Conservation (phyloP, 1,140 invertebrate species). For the Drosophila asahinai region DNA sequence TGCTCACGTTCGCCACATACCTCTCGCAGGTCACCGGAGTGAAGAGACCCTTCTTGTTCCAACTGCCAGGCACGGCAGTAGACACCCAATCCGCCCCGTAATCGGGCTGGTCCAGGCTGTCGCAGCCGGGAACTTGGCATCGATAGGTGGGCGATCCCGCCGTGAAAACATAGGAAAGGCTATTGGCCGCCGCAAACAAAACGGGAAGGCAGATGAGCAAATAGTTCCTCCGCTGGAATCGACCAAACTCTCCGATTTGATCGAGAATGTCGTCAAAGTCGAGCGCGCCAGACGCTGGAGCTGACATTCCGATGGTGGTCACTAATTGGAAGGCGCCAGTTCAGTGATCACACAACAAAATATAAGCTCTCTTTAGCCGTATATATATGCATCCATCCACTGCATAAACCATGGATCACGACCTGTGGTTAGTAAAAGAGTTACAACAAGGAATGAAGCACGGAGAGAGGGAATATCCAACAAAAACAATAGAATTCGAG, state of each 20-base stretch:
- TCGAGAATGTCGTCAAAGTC: conserved; percentile 85
- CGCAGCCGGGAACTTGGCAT: conserved; percentile 86
- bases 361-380: not conserved
- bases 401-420: too few species aligned
- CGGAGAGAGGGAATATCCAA: not conserved
- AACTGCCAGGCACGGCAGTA: conserved; percentile 84
- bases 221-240: conserved; percentile 87
- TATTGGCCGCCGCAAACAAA: conserved; percentile 87
- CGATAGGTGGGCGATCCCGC: conserved; percentile 86
- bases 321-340: too few species aligned
- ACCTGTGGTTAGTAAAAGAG: not conserved
- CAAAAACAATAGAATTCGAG: not conserved
- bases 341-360: not conserved
- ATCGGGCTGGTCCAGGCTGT: conserved; percentile 63
- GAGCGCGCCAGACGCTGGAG: conserved; percentile 19
- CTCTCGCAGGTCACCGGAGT: conserved; percentile 67
- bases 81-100: conserved; percentile 85
- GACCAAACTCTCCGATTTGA: conserved; percentile 87
- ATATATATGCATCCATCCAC: not conserved
- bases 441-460: not conserved
- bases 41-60: conserved; percentile 65
- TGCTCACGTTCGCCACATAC: conserved; percentile 41
- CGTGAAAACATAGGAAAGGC: conserved; percentile 88
- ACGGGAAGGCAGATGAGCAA: conserved; percentile 87
- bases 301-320: conserved; percentile 1